These are phyloP conservation scores for Eretmochelys imbricata DNA, from an alignment of 2,113 vertebrate species.

Conservation along the genomic window DNA sequence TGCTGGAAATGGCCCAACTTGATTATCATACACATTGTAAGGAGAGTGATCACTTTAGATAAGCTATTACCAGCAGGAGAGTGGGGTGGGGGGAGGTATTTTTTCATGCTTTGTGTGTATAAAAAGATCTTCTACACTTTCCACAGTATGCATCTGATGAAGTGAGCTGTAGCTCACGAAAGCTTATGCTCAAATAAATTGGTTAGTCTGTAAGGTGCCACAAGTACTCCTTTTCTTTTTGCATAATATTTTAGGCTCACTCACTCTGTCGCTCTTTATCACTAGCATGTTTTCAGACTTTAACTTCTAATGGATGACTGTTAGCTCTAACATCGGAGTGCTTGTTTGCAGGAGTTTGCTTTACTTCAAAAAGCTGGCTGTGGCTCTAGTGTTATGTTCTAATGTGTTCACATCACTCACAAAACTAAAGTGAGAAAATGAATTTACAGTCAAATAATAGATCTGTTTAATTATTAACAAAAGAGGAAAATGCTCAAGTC, in stretches of 20 bases:
- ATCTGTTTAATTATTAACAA: neutral
- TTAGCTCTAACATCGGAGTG: neutral
- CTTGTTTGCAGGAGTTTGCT: neutral
- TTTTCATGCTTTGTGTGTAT: too few species aligned
- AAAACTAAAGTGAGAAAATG: neutral
- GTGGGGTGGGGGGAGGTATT: too few species aligned
- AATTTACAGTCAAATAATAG: neutral
- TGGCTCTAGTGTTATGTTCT: neutral
- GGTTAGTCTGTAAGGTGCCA: too few species aligned
- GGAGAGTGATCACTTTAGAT: too few species aligned
- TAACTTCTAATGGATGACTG: neutral
- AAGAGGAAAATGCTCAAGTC: neutral
- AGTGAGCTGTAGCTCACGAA: too few species aligned
- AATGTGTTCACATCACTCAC: neutral
- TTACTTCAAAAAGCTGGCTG: neutral
- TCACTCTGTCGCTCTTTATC: neutral
- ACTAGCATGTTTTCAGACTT: constrained; percentile 26
- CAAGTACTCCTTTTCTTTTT: too few species aligned
- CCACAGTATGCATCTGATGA: too few species aligned
- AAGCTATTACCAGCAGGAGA: too few species aligned
- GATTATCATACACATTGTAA: too few species aligned
- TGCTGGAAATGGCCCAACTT: too few species aligned
- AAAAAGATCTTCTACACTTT: too few species aligned
- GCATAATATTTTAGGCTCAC: neutral
- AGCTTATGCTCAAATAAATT: too few species aligned